phyloP scores from a whole-genome alignment of 1,140 invertebrate genomes.

The Ceratosolen fusciceps region DNA sequence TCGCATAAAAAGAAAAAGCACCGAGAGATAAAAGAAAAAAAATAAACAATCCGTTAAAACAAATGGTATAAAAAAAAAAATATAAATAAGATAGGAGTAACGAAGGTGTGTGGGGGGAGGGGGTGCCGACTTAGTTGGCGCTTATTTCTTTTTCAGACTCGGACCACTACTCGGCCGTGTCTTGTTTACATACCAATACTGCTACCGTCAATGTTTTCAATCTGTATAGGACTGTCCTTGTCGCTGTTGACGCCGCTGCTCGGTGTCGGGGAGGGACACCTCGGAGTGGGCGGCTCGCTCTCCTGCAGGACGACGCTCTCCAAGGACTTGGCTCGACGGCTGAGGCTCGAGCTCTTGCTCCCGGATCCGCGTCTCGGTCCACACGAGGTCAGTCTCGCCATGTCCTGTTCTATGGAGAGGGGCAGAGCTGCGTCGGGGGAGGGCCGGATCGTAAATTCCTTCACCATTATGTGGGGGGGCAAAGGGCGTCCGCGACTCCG shows the following conservation, averaged over 20 bases:
- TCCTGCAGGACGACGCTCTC: constrained; percentile 68
- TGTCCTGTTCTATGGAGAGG: constrained; percentile 71
- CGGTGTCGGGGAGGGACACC: constrained; percentile 89
- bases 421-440: constrained; percentile 67
- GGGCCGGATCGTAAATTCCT: background rate
- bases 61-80: background rate
- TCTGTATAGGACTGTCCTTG: constrained; percentile 93
- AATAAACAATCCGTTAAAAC: background rate
- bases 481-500: background rate
- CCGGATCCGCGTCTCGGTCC: background rate
- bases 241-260: constrained; percentile 91
- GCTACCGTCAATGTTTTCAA: constrained; percentile 83
- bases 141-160: background rate
- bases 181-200: constrained; percentile 71
- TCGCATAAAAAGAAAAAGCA: too few relatives aligned
- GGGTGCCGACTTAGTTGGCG: background rate
- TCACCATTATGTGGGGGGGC: background rate
- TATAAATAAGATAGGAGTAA: background rate
- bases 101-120: background rate
- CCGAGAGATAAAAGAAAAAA: too few relatives aligned
- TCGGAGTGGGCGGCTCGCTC: constrained; percentile 72
- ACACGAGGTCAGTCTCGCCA: constrained; percentile 67
- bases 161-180: too few relatives aligned
- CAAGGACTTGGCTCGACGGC: constrained; percentile 68
- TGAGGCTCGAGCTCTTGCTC: constrained; percentile 46